These are phyloP conservation scores for Psittacula echo DNA, from an alignment of 2,797 vertebrate species.

Conservation along the genomic window DNA sequence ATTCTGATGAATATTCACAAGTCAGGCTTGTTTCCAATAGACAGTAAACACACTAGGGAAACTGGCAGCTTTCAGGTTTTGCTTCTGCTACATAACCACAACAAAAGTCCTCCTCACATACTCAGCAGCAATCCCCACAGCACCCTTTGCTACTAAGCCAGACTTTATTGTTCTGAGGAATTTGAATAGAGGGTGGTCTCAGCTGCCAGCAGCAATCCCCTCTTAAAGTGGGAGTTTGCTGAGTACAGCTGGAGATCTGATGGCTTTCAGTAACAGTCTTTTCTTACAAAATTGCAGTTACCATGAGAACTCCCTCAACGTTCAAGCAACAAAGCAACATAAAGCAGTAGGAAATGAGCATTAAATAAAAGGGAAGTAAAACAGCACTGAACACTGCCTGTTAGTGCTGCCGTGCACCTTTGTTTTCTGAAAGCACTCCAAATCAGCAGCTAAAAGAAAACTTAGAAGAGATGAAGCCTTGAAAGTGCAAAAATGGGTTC, in stretches of 20 bases:
- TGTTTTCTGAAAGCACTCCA: neutral
- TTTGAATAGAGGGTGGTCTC: neutral
- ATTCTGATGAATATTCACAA: conserved; percentile 51
- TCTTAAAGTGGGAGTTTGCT: neutral
- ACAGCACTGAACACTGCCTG: neutral
- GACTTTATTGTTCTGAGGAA: neutral
- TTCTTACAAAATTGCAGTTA: neutral
- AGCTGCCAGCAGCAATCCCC: neutral
- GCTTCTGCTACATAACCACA: conserved; percentile 38
- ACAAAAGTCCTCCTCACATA: neutral
- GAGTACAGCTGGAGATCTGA: neutral
- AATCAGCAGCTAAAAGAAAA: neutral
- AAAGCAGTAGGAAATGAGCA: neutral
- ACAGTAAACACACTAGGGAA: conserved; percentile 65
- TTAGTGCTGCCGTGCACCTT: neutral
- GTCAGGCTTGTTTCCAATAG: conserved; percentile 55
- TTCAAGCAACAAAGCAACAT: neutral
- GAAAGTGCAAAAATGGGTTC: neutral
- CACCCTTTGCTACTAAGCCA: neutral
- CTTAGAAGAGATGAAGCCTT: neutral
- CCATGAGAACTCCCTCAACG: neutral
- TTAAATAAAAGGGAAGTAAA: neutral
- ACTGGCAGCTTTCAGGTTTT: conserved; percentile 30
- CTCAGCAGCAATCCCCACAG: neutral
- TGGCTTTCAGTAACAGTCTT: neutral